Evolutionary conservation across 2,797 vertebrate genomes (phyloP).

Genomic region (Premnoplex brunnescens): DNA sequence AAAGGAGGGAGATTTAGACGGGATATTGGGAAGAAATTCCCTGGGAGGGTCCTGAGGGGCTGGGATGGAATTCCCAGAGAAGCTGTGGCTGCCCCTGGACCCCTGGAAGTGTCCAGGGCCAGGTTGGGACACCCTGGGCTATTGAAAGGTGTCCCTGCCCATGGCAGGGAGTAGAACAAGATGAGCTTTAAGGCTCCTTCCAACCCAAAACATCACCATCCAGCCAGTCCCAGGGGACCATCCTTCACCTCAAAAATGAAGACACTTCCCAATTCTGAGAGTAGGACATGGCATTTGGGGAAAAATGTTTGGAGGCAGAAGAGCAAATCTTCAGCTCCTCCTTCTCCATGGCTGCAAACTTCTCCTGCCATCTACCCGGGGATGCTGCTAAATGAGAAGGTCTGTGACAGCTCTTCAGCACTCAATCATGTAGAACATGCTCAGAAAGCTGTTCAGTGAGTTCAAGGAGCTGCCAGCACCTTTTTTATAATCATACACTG

Average conservation of each 20-base stretch:
- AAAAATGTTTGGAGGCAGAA: background rate
- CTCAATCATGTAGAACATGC: background rate
- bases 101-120: too few relatives aligned
- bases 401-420: constrained; percentile 11
- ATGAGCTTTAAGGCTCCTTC: too few relatives aligned
- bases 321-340: background rate
- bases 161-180: too few relatives aligned
- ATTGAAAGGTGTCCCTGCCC: too few relatives aligned
- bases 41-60: too few relatives aligned
- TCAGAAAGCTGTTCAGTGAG: background rate
- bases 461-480: background rate
- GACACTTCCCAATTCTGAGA: background rate
- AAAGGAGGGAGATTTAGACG: too few relatives aligned
- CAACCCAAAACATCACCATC: background rate
- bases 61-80: too few relatives aligned
- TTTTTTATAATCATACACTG: background rate
- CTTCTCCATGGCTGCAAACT: background rate
- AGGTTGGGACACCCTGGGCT: too few relatives aligned
- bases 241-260: background rate
- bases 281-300: background rate
- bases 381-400: background rate
- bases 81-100: too few relatives aligned
- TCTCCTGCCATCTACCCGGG: background rate
- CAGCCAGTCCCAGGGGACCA: background rate
- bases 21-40: too few relatives aligned